Conservation (phyloP, 2,888 invertebrate species). For the Agonopterix subpropinquella region DNA sequence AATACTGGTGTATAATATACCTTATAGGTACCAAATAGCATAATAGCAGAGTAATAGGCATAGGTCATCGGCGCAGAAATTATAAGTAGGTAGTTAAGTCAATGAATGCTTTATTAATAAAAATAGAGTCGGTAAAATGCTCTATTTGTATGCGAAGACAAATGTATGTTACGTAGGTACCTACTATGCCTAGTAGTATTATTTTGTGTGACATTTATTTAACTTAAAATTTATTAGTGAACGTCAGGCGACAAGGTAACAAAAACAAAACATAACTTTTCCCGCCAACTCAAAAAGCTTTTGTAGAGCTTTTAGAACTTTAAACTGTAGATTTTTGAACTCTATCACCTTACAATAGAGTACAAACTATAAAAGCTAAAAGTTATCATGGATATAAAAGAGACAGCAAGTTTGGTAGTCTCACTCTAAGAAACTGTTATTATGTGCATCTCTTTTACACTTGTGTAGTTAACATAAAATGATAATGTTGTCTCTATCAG, state of each 20-base stretch:
- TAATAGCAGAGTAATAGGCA: too few relatives aligned
- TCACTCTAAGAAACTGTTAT: slow-evolving; percentile 20
- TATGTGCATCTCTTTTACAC: slow-evolving; percentile 39
- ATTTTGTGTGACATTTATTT: neutral
- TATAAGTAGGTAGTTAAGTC: too few relatives aligned
- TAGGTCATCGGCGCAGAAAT: too few relatives aligned
- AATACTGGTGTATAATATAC: too few relatives aligned
- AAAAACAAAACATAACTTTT: slow-evolving; percentile 26
- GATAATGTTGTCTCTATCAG: slow-evolving; percentile 19
- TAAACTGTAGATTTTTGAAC: neutral
- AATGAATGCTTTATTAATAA: too few relatives aligned
- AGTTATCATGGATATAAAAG: neutral
- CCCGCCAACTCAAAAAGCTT: slow-evolving; percentile 43
- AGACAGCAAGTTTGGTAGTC: neutral
- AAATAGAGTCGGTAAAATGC: too few relatives aligned
- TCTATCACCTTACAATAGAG: slow-evolving; percentile 1
- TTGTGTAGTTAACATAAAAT: neutral
- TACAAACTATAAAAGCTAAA: neutral
- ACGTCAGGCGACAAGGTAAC: neutral
- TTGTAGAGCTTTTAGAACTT: slow-evolving; percentile 10
- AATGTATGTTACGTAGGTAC: too few relatives aligned
- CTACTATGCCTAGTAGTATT: too few relatives aligned
- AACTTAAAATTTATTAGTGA: neutral
- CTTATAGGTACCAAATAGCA: too few relatives aligned
- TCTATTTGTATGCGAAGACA: too few relatives aligned